These are phyloP conservation scores for Potorous gilbertii DNA, from an alignment of 2,797 vertebrate species.

Conservation along the genomic window DNA sequence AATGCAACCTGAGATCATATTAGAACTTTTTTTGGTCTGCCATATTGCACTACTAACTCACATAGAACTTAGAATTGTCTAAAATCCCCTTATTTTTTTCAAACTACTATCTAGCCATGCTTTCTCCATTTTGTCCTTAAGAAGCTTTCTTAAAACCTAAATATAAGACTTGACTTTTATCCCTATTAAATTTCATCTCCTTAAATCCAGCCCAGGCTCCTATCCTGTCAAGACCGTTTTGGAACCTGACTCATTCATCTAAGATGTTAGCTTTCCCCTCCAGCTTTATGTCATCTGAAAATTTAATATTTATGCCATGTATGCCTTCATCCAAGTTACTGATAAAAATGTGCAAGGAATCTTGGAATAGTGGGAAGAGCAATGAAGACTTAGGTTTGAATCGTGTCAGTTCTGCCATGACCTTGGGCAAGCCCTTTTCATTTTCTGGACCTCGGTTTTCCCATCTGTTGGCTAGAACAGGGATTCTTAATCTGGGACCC, in stretches of 20 bases:
- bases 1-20: not conserved
- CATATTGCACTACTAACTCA: not conserved
- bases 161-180: constrained; percentile 1
- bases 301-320: not conserved
- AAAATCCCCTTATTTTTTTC: not conserved
- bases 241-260: not conserved
- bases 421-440: not conserved
- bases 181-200: not conserved
- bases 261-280: not conserved
- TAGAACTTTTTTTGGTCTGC: not conserved
- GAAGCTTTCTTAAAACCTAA: not conserved
- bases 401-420: not conserved
- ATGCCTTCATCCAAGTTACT: not conserved
- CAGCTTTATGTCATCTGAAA: not conserved
- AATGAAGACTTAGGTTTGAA: not conserved
- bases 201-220: not conserved
- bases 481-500: not conserved
- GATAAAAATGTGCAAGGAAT: not conserved
- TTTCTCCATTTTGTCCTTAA: not conserved
- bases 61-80: not conserved
- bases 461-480: not conserved
- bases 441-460: not conserved
- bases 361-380: not conserved
- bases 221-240: not conserved
- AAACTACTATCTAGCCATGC: not conserved